Percentiles rank a stretch among this genome's conserved stretches.
Evolutionary conservation across 2,888 invertebrate genomes (phyloP).

Genomic region (Volucella zonaria): DNA sequence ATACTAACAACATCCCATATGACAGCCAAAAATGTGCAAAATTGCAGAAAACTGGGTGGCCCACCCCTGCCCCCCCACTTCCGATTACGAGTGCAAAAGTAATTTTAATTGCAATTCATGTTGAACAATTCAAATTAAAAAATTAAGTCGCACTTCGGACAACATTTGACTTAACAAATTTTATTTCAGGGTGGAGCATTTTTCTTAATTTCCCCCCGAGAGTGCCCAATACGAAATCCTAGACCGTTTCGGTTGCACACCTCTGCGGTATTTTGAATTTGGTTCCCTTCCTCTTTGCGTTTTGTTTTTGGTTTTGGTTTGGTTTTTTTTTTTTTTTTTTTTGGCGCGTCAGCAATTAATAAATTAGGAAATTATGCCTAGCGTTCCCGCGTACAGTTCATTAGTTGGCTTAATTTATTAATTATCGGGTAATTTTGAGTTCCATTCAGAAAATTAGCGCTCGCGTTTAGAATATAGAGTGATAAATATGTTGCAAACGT

Average conservation of each 20-base stretch:
- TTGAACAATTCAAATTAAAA: conserved; percentile 50
- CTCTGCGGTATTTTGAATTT: conserved; percentile 63
- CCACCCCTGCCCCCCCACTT: not conserved
- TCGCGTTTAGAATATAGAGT: conserved; percentile 27
- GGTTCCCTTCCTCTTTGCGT: not conserved
- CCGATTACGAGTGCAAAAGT: conserved; percentile 47
- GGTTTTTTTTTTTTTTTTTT: conserved; percentile 21
- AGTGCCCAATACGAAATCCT: conserved; percentile 40
- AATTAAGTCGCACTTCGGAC: conserved; percentile 28
- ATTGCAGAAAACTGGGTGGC: not conserved
- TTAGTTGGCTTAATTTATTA: conserved; percentile 70
- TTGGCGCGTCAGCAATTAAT: not conserved
- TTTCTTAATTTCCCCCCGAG: conserved; percentile 34
- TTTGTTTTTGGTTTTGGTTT: not conserved
- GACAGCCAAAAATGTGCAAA: conserved; percentile 59
- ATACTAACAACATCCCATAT: conserved; percentile 53
- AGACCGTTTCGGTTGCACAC: conserved; percentile 65
- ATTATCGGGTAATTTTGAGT: conserved; percentile 70
- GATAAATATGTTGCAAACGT: conserved; percentile 60
- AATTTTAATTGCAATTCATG: conserved; percentile 68
- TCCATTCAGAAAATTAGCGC: conserved; percentile 71
- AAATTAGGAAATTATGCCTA: conserved; percentile 35
- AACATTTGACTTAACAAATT: conserved; percentile 5
- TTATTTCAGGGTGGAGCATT: conserved; percentile 18
- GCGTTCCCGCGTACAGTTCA: conserved; percentile 53